Evolutionary conservation across 2,888 invertebrate genomes (phyloP).

Genomic region (Trachelus troglodyta): DNA sequence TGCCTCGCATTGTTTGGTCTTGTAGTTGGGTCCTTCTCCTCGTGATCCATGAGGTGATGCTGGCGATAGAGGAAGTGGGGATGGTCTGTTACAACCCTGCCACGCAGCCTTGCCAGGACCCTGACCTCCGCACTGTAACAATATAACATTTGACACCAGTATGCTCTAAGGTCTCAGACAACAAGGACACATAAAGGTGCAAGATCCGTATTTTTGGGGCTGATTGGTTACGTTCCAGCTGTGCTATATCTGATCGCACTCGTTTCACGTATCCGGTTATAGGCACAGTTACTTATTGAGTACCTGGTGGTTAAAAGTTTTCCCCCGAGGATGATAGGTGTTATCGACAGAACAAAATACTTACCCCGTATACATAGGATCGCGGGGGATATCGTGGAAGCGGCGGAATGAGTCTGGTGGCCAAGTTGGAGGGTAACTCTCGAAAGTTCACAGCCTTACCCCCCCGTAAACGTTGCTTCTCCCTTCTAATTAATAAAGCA

Average conservation of each 20-base stretch:
- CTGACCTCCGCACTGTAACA: slow-evolving; percentile 72
- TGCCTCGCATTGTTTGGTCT: slow-evolving; percentile 72
- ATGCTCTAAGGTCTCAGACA: background rate
- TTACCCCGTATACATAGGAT: slow-evolving; percentile 67
- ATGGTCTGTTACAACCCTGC: slow-evolving; percentile 69
- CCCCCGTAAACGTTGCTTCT: slow-evolving; percentile 88
- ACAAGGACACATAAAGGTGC: background rate
- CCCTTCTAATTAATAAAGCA: slow-evolving; percentile 91
- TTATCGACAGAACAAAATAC: slow-evolving; percentile 36
- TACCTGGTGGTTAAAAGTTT: background rate
- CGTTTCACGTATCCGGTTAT: background rate
- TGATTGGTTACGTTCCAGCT: background rate
- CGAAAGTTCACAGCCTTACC: slow-evolving; percentile 80
- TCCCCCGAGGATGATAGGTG: background rate
- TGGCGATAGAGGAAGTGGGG: slow-evolving; percentile 53
- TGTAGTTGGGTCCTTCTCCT: slow-evolving; percentile 67
- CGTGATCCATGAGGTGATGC: slow-evolving; percentile 53
- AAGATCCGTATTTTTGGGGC: background rate
- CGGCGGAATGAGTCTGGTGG: slow-evolving; percentile 87
- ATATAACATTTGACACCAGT: slow-evolving; percentile 10
- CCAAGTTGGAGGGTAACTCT: slow-evolving; percentile 88
- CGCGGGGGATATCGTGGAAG: slow-evolving; percentile 89
- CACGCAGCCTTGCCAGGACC: slow-evolving; percentile 87
- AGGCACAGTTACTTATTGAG: background rate
- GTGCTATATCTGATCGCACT: background rate